phyloP scores from a whole-genome alignment of 1,140 invertebrate genomes.

The Nixonia krombeini region DNA sequence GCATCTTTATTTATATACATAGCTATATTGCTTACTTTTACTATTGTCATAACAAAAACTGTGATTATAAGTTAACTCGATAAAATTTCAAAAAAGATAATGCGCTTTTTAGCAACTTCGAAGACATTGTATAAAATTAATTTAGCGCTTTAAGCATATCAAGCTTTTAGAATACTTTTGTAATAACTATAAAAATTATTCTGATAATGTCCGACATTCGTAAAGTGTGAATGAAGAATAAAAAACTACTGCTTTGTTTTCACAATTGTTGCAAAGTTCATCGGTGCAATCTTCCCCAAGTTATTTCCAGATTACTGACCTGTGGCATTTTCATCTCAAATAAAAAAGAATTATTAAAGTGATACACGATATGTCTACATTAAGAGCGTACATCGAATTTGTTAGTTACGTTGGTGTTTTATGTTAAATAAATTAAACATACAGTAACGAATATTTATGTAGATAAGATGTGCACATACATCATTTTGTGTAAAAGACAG shows the following conservation, averaged over 20 bases:
- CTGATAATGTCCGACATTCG: background rate
- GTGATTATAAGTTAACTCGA: too few species aligned
- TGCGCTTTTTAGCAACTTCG: too few species aligned
- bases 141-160: background rate
- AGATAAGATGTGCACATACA: too few species aligned
- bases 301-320: constrained; percentile 43
- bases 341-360: constrained; percentile 35
- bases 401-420: background rate
- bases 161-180: background rate
- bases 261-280: constrained; percentile 47
- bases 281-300: constrained; percentile 46
- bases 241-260: constrained; percentile 38
- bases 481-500: too few species aligned
- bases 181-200: constrained; percentile 1
- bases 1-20: constrained; percentile 8
- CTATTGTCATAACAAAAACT: too few species aligned
- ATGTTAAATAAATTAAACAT: too few species aligned
- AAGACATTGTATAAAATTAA: too few species aligned
- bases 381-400: background rate
- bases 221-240: constrained; percentile 2
- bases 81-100: too few species aligned
- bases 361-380: constrained; percentile 21
- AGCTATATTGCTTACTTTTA: too few species aligned
- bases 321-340: constrained; percentile 38
- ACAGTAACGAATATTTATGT: too few species aligned